These are phyloP conservation scores for Phalacrocorax carbo DNA, from an alignment of 2,113 vertebrate genomes.

Conservation along the genomic window DNA sequence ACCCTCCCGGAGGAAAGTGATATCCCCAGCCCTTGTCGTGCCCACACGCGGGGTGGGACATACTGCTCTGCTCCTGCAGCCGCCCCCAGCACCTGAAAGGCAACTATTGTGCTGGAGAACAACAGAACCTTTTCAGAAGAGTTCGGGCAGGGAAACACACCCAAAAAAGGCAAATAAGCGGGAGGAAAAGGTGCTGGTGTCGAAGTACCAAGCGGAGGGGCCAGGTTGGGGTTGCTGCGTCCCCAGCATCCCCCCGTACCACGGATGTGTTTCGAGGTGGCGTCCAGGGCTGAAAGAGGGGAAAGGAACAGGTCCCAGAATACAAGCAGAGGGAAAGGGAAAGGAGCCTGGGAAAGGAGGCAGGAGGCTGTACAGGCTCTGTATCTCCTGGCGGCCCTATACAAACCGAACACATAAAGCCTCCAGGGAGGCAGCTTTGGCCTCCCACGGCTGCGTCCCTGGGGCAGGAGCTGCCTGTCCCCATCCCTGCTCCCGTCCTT, in stretches of 20 bases:
- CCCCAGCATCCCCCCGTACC: neutral
- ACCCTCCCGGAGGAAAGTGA: constrained; percentile 11
- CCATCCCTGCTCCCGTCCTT: neutral
- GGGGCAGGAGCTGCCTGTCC: neutral
- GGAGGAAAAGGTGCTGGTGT: neutral
- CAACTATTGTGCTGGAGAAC: constrained; percentile 8
- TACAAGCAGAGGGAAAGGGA: neutral
- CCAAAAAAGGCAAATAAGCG: neutral
- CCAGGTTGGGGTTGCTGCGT: neutral
- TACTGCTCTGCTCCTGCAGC: neutral
- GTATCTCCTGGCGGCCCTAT: accelerated
- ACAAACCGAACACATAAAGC: neutral
- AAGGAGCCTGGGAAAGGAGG: neutral
- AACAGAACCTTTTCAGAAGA: neutral
- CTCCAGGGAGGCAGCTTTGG: neutral
- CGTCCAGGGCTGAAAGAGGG: neutral
- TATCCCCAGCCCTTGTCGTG: neutral
- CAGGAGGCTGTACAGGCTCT: neutral
- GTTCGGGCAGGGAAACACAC: neutral
- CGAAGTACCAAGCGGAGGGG: neutral
- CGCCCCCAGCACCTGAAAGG: neutral
- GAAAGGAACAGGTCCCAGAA: neutral
- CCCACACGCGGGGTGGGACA: neutral
- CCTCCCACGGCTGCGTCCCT: neutral
- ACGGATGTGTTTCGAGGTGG: neutral